phyloP scores from a whole-genome alignment of 2,113 vertebrate genomes.

The Agapornis roseicollis region DNA sequence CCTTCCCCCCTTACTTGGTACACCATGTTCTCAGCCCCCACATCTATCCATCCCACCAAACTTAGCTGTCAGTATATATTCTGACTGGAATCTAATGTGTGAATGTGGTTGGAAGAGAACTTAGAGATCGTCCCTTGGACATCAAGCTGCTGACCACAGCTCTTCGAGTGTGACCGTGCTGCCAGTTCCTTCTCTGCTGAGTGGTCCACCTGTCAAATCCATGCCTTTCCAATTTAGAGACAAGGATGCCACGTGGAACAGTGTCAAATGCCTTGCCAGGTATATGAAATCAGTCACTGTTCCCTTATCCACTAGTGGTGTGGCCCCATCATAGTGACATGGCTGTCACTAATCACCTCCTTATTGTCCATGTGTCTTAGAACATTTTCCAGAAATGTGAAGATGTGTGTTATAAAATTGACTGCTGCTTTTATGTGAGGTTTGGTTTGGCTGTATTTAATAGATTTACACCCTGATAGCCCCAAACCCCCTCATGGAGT shows the following conservation, averaged over 20 bases:
- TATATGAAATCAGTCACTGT: background rate
- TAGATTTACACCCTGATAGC: background rate
- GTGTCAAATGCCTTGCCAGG: background rate
- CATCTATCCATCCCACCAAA: background rate
- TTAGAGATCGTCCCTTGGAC: background rate
- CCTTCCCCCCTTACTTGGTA: background rate
- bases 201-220: background rate
- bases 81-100: background rate
- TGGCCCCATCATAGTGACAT: background rate
- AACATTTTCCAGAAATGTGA: background rate
- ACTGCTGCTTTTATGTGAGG: background rate
- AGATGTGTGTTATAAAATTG: background rate
- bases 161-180: background rate
- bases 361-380: background rate
- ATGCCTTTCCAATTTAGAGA: background rate
- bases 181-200: background rate
- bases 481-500: background rate
- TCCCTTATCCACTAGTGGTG: background rate
- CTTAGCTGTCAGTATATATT: accelerated
- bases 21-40: background rate
- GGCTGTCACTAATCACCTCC: background rate
- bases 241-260: background rate
- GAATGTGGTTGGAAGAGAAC: background rate
- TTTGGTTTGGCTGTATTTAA: background rate
- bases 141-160: background rate